Evolutionary conservation across 64 coral and sea anemone genomes (phyloP).

Genomic region (Pocillopora damicornis): DNA sequence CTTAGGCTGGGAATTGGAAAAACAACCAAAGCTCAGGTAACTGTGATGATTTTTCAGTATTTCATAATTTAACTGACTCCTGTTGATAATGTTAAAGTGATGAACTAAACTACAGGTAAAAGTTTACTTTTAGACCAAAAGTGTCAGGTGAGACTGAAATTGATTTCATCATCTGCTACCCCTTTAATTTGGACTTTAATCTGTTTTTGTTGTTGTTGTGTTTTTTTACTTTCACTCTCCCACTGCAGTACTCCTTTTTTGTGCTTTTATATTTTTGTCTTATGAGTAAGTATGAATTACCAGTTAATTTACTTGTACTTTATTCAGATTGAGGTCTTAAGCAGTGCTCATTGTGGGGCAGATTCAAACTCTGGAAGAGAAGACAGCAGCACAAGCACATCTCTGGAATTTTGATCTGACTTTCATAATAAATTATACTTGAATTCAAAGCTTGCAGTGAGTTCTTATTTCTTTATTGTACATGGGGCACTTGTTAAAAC

Average conservation of each 20-base stretch:
- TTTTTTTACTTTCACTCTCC: too few species aligned
- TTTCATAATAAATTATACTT: not conserved
- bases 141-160: too few species aligned
- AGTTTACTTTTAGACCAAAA: too few species aligned
- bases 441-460: not conserved
- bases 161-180: too few species aligned
- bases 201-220: too few species aligned
- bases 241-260: too few species aligned
- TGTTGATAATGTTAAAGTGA: too few species aligned
- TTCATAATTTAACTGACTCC: too few species aligned
- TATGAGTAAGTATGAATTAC: too few species aligned
- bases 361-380: not conserved
- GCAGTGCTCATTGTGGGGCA: slow-evolving; percentile 6
- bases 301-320: not conserved
- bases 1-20: slow-evolving; percentile 74
- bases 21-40: slow-evolving; percentile 65
- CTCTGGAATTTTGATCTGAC: slow-evolving; percentile 21
- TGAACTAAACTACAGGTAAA: not conserved
- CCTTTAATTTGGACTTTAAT: too few species aligned
- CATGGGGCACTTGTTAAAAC: too few species aligned
- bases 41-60: not conserved
- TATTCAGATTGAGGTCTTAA: slow-evolving; percentile 12
- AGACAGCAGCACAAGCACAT: not conserved
- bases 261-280: too few species aligned
- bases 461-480: not conserved